phyloP scores from a whole-genome alignment of 2,888 invertebrate genomes.

The Elgonia sp. region DNA sequence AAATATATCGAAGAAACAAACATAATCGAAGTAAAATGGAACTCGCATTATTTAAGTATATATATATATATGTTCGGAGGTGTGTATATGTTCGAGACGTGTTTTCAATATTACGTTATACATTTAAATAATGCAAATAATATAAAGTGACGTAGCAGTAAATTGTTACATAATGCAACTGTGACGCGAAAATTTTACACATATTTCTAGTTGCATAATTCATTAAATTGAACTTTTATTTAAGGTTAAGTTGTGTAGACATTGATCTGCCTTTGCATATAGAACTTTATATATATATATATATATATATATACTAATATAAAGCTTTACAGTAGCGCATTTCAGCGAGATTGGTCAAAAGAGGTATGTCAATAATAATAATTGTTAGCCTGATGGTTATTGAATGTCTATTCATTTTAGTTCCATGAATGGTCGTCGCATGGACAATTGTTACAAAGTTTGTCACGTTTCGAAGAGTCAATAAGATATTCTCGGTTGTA shows the following conservation, averaged over 20 bases:
- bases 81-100: no score
- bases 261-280: constrained; percentile 43
- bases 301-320: background rate
- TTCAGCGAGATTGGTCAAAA: constrained; percentile 8
- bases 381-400: constrained; percentile 7
- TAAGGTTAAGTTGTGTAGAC: constrained; percentile 41
- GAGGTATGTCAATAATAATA: constrained; percentile 22
- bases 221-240: constrained; percentile 36
- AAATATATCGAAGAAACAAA: no score
- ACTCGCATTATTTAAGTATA: no score
- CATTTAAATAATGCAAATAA: constrained; percentile 41
- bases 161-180: constrained; percentile 28
- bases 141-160: constrained; percentile 29
- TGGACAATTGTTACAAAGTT: constrained; percentile 32
- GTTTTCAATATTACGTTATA: no score
- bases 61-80: no score
- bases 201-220: constrained; percentile 43
- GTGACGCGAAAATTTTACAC: constrained; percentile 44
- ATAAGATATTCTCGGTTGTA: constrained; percentile 37
- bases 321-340: constrained; percentile 17
- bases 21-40: no score
- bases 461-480: constrained; percentile 33
- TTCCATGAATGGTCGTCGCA: constrained; percentile 28
- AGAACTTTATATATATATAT: background rate
- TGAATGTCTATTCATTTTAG: constrained; percentile 21